Conservation (phyloP, 2,888 invertebrate species). For the Atethmia centrago region DNA sequence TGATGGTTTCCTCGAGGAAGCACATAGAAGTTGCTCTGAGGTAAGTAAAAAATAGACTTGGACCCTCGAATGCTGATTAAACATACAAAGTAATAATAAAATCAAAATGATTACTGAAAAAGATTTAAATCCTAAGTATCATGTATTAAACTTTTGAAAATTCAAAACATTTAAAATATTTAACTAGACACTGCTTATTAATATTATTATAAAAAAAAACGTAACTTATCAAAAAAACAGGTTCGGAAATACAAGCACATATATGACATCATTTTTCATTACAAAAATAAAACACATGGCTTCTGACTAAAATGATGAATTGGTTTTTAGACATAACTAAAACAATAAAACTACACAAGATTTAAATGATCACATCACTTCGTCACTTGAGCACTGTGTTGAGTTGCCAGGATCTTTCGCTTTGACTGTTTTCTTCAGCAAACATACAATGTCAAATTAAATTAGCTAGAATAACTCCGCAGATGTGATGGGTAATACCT, state of each 20-base stretch:
- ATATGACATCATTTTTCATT: not conserved
- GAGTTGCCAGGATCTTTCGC: not conserved
- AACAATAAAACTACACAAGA: constrained; percentile 9
- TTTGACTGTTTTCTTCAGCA: constrained; percentile 7
- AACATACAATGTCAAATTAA: not conserved
- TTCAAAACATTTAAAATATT: not conserved
- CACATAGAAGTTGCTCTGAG: not conserved
- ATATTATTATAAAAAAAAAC: not conserved
- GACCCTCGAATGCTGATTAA: not conserved
- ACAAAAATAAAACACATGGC: constrained; percentile 9
- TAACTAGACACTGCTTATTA: not conserved
- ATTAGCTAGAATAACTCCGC: too few relatives aligned
- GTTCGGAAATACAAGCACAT: not conserved
- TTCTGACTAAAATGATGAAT: not conserved
- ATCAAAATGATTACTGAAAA: not conserved
- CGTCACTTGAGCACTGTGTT: constrained; percentile 31
- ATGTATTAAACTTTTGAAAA: not conserved
- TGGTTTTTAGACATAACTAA: constrained; percentile 32
- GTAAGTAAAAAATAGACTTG: not conserved
- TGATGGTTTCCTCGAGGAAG: not conserved
- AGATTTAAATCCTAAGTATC: not conserved
- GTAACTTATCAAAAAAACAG: too few relatives aligned
- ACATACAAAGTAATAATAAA: too few relatives aligned
- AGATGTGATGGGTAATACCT: too few relatives aligned
- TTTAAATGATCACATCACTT: constrained; percentile 15